phyloP scores from a whole-genome alignment of 1,140 invertebrate genomes.

The Caligus rogercresseyi region DNA sequence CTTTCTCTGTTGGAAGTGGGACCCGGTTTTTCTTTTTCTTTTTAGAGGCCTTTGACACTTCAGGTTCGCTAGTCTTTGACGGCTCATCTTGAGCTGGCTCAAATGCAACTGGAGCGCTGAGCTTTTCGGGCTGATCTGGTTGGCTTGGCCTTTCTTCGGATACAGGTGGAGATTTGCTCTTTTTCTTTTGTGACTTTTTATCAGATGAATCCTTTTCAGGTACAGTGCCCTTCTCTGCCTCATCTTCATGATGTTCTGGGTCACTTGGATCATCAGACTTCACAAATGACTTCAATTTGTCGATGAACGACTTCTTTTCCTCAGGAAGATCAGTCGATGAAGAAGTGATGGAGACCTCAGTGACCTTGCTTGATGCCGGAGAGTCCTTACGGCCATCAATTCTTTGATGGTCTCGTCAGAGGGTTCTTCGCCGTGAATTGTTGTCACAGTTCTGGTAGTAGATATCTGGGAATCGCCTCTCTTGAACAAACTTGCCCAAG shows the following conservation, averaged over 20 bases:
- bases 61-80: neutral
- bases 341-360: neutral
- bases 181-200: neutral
- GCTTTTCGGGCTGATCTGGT: neutral
- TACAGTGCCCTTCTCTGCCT: neutral
- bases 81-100: neutral
- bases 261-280: neutral
- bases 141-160: neutral
- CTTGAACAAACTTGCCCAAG: neutral
- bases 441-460: neutral
- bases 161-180: neutral
- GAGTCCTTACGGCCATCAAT: neutral
- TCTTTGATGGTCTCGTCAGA: neutral
- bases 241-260: neutral
- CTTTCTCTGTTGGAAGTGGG: neutral
- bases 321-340: neutral
- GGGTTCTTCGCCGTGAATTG: neutral
- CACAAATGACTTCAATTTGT: neutral
- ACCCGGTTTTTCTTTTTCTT: neutral
- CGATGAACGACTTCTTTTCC: neutral
- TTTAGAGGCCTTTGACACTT: neutral
- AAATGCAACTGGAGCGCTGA: neutral
- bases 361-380: neutral
- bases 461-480: neutral
- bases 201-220: neutral